Conservation (phyloP, 2,888 invertebrate genomes). For the Mystacides longicornis region DNA sequence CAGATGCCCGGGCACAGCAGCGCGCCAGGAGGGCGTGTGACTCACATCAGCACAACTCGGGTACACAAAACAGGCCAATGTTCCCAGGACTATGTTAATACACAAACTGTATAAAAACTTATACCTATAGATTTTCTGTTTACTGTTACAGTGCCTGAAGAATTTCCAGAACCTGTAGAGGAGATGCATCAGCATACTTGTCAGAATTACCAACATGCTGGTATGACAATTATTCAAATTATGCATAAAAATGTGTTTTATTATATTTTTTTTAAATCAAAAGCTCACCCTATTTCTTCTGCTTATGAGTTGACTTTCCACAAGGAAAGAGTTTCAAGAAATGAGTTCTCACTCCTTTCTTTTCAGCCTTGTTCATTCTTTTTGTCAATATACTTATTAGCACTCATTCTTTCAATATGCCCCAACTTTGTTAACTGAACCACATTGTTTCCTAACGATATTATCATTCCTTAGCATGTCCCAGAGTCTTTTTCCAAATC, state of each 20-base stretch:
- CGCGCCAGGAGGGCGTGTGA: neutral
- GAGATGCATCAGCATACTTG: constrained; percentile 23
- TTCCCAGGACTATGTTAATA: neutral
- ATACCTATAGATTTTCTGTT: neutral
- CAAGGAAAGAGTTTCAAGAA: no score
- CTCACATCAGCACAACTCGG: neutral
- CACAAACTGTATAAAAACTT: neutral
- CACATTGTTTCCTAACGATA: no score
- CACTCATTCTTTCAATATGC: no score
- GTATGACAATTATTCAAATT: no score
- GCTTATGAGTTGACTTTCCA: no score
- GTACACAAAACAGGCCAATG: neutral
- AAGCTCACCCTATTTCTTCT: no score
- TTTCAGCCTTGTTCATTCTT: no score
- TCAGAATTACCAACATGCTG: constrained; percentile 23
- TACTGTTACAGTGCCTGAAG: constrained; percentile 14
- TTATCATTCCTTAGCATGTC: no score
- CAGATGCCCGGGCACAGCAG: neutral
- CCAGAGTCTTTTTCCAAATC: no score
- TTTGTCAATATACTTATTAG: no score
- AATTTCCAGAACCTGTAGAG: constrained; percentile 23
- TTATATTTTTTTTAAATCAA: neutral
- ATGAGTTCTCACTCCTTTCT: no score
- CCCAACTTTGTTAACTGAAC: no score
- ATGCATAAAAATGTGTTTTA: neutral